These are phyloP conservation scores for Podarcis raffonei DNA, from an alignment of 2,113 vertebrate species.

Conservation along the genomic window DNA sequence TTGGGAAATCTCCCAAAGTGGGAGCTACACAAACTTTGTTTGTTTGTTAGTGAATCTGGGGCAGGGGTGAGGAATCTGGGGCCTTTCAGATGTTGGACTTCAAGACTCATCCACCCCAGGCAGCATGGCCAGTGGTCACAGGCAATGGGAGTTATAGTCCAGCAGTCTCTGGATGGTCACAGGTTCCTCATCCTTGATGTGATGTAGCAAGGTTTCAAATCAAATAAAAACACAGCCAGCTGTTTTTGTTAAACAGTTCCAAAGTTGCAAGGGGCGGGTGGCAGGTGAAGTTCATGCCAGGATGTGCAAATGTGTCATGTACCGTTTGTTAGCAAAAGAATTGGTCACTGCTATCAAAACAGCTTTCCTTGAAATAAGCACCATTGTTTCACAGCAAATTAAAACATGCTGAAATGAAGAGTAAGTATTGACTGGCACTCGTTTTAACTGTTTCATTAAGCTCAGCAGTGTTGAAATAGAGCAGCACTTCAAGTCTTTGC, in stretches of 20 bases:
- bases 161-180: neutral
- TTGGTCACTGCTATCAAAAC: neutral
- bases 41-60: no score
- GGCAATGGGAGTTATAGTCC: neutral
- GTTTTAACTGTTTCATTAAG: neutral
- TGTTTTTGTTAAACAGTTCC: neutral
- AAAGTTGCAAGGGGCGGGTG: neutral
- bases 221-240: neutral
- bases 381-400: neutral
- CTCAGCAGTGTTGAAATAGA: slow-evolving; percentile 2
- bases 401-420: neutral
- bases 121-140: neutral
- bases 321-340: neutral
- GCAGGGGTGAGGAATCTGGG: no score
- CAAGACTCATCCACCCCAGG: no score
- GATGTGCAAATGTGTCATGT: neutral
- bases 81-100: no score
- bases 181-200: neutral
- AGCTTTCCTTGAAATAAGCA: neutral
- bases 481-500: slow-evolving; percentile 32
- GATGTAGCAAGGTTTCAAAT: neutral
- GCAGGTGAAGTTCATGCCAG: neutral
- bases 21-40: neutral
- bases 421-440: neutral
- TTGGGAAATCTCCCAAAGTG: neutral